Percentiles rank a stretch among this genome's conserved stretches.
Evolutionary conservation across 2,113 vertebrate genomes (phyloP).

Genomic region (Arvicanthis niloticus): DNA sequence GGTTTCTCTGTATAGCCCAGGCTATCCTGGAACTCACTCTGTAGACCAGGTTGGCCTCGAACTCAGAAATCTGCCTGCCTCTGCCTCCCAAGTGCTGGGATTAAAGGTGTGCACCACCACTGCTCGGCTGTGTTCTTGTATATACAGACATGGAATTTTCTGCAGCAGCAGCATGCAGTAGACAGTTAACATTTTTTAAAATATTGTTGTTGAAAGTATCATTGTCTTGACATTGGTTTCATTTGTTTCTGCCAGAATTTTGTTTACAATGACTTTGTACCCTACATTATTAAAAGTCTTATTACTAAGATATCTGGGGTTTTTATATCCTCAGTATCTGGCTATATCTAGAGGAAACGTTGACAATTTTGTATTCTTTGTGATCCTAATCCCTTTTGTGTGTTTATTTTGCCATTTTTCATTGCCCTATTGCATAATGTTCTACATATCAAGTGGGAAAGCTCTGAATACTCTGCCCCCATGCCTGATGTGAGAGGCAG

Average conservation of each 20-base stretch:
- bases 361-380: neutral
- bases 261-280: neutral
- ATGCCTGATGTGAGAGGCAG: neutral
- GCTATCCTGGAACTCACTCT: too few relatives aligned
- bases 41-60: too few relatives aligned
- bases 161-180: neutral
- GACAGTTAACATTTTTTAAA: neutral
- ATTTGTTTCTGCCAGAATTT: neutral
- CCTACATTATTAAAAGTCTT: neutral
- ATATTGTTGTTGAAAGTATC: neutral
- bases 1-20: too few relatives aligned
- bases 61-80: too few relatives aligned
- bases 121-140: neutral
- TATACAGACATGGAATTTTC: neutral
- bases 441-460: neutral
- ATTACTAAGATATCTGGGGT: neutral
- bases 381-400: neutral
- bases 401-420: neutral
- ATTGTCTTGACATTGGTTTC: neutral
- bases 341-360: neutral
- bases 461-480: neutral
- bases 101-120: too few relatives aligned
- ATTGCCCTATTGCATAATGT: neutral
- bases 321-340: neutral
- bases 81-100: too few relatives aligned